phyloP scores from a whole-genome alignment of 2,797 vertebrate species.

The Mycteria americana region DNA sequence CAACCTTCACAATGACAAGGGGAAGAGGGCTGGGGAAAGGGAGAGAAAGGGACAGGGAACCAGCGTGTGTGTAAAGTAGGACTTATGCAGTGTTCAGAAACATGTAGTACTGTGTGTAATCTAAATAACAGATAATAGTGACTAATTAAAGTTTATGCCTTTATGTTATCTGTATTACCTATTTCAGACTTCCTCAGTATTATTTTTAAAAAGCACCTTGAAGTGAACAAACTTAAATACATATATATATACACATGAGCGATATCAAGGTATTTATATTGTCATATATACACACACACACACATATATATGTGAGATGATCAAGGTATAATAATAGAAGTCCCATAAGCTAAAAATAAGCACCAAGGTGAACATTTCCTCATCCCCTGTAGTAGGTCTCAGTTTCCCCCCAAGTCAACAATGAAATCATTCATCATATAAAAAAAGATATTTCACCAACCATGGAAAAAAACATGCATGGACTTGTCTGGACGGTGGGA shows the following conservation, averaged over 20 bases:
- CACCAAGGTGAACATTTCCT: not conserved
- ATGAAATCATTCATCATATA: not conserved
- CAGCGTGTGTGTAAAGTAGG: not conserved
- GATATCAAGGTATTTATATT: not conserved
- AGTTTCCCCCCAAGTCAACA: not conserved
- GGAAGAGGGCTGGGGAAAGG: not conserved
- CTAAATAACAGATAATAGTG: not conserved
- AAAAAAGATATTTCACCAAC: not conserved
- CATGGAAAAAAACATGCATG: not conserved
- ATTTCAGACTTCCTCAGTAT: not conserved
- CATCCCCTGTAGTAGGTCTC: not conserved
- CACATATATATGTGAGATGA: not conserved
- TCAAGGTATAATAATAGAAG: not conserved
- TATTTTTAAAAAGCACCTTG: not conserved
- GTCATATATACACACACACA: not conserved
- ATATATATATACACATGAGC: not conserved
- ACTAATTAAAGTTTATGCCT: not conserved
- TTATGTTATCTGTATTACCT: not conserved
- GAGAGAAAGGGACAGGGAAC: not conserved
- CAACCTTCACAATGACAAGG: not conserved
- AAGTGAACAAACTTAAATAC: not conserved
- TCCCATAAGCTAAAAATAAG: not conserved
- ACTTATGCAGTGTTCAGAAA: not conserved
- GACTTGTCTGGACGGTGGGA: not conserved
- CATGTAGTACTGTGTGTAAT: not conserved